Percentiles rank a stretch among this genome's conserved stretches.
Evolutionary conservation across 2,888 invertebrate genomes (phyloP).

Genomic region (Metopia argyrocephala): DNA sequence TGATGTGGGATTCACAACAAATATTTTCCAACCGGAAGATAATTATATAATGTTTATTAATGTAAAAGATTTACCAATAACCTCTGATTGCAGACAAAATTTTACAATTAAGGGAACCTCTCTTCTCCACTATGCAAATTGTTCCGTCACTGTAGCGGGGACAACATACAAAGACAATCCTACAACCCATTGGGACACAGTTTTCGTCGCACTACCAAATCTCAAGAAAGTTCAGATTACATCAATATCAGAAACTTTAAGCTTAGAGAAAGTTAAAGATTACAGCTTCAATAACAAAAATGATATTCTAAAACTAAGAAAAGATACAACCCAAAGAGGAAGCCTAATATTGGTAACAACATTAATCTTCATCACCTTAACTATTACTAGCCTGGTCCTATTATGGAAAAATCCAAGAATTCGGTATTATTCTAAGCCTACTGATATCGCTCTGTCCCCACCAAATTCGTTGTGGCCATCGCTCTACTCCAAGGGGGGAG

Average conservation of each 20-base stretch:
- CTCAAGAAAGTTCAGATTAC: constrained; percentile 5
- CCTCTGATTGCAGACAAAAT: constrained; percentile 18
- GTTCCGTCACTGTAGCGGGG: constrained; percentile 13
- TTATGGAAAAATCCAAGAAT: too few relatives aligned
- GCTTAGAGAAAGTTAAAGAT: constrained; percentile 11
- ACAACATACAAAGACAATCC: constrained; percentile 19
- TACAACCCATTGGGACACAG: constrained; percentile 1
- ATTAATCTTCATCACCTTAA: too few relatives aligned
- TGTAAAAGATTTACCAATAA: too few relatives aligned
- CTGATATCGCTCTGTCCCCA: constrained; percentile 17
- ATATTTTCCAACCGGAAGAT: constrained; percentile 26
- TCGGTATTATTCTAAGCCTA: too few relatives aligned
- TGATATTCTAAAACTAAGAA: too few relatives aligned
- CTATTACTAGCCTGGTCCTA: too few relatives aligned
- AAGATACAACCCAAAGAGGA: too few relatives aligned
- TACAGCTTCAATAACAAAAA: constrained; percentile 19
- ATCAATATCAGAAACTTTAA: constrained; percentile 16
- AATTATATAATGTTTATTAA: too few relatives aligned
- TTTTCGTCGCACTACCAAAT: constrained; percentile 18
- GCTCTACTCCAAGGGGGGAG: constrained; percentile 39
- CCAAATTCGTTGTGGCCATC: constrained; percentile 35
- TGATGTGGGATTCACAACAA: constrained; percentile 15
- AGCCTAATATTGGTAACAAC: too few relatives aligned
- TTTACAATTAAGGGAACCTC: constrained; percentile 8
- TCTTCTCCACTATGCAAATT: constrained; percentile 17